Evolutionary conservation across 1,140 invertebrate genomes (phyloP), one percentile per base, ranked within the genome.

Genomic region (Eurytemora carolleeae): DNA sequence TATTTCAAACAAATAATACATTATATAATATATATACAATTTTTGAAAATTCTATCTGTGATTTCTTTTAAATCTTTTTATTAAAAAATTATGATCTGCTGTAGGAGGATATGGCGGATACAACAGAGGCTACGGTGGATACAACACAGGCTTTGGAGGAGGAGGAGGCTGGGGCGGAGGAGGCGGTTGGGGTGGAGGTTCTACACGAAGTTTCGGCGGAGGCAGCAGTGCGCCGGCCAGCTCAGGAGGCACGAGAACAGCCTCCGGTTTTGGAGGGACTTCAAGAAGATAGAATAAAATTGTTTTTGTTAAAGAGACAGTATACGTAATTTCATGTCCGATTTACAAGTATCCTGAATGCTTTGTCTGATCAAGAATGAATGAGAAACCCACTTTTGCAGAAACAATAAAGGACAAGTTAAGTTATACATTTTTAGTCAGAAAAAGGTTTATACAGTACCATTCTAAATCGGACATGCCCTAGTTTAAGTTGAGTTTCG

Each of bases 211-310:
- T 17, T 26, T 44, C 31, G n/a, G 31, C 31, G 31, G 31, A n/a
- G 31, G 31, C 7, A 12, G 7, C 31, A 12, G 31, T n/a, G 31
- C 57, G 18, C 23, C 61, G 17, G 23, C 63, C 12, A 67, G 66
- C 15, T 63, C 69, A 19, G 69, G 69, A 17, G n/a, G n/a, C n/a
- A 68, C 68, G 1, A 54, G 69, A 20, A 64, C 68, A 20, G 65
- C 70, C 16, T 70, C 69, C 19, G 70, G 70, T 1, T 69, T 69
- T 64, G 69, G 69, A 19, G 69, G 69, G 24, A 70, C 69, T 19
- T 65, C 65, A n/a, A 65, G 69, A 7, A 62, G 69, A 25, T 70
- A 53, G n/a, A n/a, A n/a, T n/a, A n/a, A n/a, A n/a, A n/a, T n/a
- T n/a, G n/a, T n/a, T n/a, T n/a, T n/a, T n/a, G n/a, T n/a, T n/a